Evolutionary conservation across 2,797 vertebrate species (phyloP).

Genomic region (Rousettus madagascariensis): DNA sequence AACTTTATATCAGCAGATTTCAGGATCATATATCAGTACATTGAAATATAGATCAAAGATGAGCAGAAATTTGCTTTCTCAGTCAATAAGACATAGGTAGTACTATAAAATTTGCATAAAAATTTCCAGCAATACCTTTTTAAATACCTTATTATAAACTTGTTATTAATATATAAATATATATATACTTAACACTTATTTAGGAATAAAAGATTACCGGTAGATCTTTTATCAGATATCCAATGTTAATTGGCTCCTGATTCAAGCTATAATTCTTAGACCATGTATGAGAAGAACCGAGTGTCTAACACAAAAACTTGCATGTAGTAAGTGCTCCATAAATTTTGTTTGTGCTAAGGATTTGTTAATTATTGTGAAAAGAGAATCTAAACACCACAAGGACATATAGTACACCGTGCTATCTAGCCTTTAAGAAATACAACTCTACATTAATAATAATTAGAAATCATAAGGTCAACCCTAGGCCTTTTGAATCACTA

Average conservation of each 20-base stretch:
- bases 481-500: not conserved
- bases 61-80: constrained; percentile 25
- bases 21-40: not conserved
- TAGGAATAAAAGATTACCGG: not conserved
- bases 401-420: not conserved
- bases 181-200: not conserved
- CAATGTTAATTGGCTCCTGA: not conserved
- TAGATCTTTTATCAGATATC: not conserved
- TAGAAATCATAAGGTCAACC: not conserved
- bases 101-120: not conserved
- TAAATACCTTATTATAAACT: constrained; percentile 14
- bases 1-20: constrained; percentile 34
- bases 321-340: not conserved
- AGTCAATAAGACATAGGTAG: constrained; percentile 8
- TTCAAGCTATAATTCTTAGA: not conserved
- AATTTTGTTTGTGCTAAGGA: not conserved
- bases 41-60: constrained; percentile 40
- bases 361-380: constrained; percentile 25
- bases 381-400: not conserved
- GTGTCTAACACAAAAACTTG: constrained; percentile 3
- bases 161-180: constrained; percentile 1
- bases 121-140: not conserved
- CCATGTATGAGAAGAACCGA: not conserved
- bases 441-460: not conserved
- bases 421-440: not conserved